These are phyloP conservation scores for Sitophilus oryzae DNA, from an alignment of 1,140 invertebrate genomes.

Conservation along the genomic window DNA sequence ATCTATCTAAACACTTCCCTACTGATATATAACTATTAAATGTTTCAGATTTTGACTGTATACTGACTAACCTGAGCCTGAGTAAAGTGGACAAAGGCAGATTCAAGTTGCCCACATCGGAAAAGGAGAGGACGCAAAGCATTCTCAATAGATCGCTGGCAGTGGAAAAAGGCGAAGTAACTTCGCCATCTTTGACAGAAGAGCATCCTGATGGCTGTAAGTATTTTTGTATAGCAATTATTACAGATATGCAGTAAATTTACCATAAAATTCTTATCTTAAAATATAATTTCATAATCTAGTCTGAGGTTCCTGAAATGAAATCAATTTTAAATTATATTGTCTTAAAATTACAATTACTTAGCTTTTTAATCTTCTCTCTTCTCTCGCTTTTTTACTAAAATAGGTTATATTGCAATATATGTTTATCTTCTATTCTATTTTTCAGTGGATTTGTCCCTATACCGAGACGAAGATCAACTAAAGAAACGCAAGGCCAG, in stretches of 20 bases:
- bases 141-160: slow-evolving; percentile 79
- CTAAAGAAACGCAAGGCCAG: slow-evolving; percentile 57
- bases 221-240: slow-evolving; percentile 40
- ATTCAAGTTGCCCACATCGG: slow-evolving; percentile 63
- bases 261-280: slow-evolving; percentile 6
- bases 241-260: not conserved
- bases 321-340: too few relatives aligned
- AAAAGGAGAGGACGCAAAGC: slow-evolving; percentile 71
- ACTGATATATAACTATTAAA: slow-evolving; percentile 37
- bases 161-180: slow-evolving; percentile 66
- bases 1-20: not conserved
- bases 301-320: too few relatives aligned
- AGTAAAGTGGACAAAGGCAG: slow-evolving; percentile 65
- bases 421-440: not conserved
- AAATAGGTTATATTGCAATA: not conserved
- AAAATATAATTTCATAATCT: not conserved
- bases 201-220: slow-evolving; percentile 81
- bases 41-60: slow-evolving; percentile 78
- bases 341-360: too few relatives aligned
- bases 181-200: slow-evolving; percentile 63
- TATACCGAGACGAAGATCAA: slow-evolving; percentile 74
- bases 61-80: slow-evolving; percentile 78
- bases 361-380: not conserved
- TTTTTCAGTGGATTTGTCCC: slow-evolving; percentile 67
- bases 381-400: not conserved